Evolutionary conservation across 2,888 invertebrate species (phyloP).

Genomic region (Nomada ferruginata): DNA sequence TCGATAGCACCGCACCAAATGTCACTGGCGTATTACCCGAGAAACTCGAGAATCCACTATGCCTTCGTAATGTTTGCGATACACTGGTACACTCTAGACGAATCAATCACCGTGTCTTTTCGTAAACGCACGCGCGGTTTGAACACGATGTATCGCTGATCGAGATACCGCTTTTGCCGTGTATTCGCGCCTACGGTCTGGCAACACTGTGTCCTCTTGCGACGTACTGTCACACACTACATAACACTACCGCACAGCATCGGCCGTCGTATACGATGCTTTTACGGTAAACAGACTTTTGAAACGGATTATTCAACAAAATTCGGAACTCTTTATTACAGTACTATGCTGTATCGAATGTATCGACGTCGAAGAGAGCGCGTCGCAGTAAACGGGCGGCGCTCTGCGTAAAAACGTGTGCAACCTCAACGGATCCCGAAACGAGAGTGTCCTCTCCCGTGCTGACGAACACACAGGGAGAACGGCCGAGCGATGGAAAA

Average conservation of each 20-base stretch:
- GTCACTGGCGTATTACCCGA: constrained; percentile 65
- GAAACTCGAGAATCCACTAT: constrained; percentile 34
- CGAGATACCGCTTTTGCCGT: constrained; percentile 40
- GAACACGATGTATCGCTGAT: constrained; percentile 2
- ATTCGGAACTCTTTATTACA: constrained; percentile 19
- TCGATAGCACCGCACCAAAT: constrained; percentile 73
- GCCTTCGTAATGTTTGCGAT: constrained; percentile 32
- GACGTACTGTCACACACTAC: constrained; percentile 79
- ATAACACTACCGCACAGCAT: constrained; percentile 60
- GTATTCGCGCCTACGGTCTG: constrained; percentile 69
- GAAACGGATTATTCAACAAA: constrained; percentile 11
- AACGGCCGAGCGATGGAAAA: constrained; percentile 56
- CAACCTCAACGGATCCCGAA: constrained; percentile 80
- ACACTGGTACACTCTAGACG: constrained; percentile 7
- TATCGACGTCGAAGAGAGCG: constrained; percentile 34
- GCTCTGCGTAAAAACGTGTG: constrained; percentile 75
- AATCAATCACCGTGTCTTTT: constrained; percentile 29
- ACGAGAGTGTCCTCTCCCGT: constrained; percentile 81
- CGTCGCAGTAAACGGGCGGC: constrained; percentile 55
- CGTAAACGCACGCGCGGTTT: constrained; percentile 20
- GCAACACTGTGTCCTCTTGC: constrained; percentile 79
- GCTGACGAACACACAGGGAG: constrained; percentile 70
- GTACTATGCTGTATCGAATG: constrained; percentile 22
- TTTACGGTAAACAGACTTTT: constrained; percentile 50
- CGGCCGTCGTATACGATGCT: constrained; percentile 48